Base-by-base conservation (phyloP, 2,888 invertebrate genomes). In the Dryobotodes eremita region DNA sequence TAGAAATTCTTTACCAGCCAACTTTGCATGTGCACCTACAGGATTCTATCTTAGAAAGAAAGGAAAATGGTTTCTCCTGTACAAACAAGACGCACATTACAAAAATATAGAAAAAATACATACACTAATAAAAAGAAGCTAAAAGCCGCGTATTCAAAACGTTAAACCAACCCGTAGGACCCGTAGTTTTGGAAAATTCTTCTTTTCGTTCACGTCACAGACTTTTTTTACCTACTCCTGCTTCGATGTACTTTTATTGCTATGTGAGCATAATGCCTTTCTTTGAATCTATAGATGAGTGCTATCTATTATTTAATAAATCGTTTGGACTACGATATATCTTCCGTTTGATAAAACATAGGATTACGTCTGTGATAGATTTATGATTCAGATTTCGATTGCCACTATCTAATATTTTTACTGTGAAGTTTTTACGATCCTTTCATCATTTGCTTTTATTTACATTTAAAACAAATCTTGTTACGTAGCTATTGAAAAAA, bases 331-430 rank as follows among this genome's bases (percentile, higher is more conserved):
- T 61, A 55, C n/a, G n/a, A 70, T 55, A 69, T 59, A 57, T 79
- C 23, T 65, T 64, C 59, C 26, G 31, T n/a, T 65, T 77, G 57
- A 82, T 86, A 71, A 46, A 77, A 59, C 62, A 50, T 42, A 26
- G 62, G 8, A 53, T 83, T 73, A 75, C 71, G 74, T 78, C 74
- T 69, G 13, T 62, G 31, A 78, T 61, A 61, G 59, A 81, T 86
- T 86, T 81, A 77, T 79, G 69, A 71, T 59, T 71, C 57, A 57
- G 71, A 69, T 31, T 55, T 86, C 59, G 46, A 80, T 71, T 66
- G 62, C 75, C 23, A 50, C 64, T 71, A 85, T 77, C 71, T 31
- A 74, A 74, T 73, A 71, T 48, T 77, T 73, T 57, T 53, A 71
- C 36, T 59, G 26, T 75, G 53, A 64, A n/a, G 57, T 71, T 75